Base-by-base conservation (phyloP, 2,797 vertebrate species). In the Babyrousa celebensis region DNA sequence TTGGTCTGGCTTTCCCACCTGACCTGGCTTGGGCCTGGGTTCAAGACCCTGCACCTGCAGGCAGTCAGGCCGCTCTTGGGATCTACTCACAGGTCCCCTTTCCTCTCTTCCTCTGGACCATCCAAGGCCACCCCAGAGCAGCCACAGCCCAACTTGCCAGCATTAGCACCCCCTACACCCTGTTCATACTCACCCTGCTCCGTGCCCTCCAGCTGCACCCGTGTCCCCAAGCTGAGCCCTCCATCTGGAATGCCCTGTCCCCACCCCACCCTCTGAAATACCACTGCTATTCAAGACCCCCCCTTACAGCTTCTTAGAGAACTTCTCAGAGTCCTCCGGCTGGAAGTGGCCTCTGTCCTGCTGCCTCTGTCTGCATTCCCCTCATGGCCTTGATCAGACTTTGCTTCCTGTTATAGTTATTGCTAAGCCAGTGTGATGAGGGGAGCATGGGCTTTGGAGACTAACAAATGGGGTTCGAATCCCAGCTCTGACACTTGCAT, bases 141-240 rank as follows among this genome's bases (percentile, higher is more conserved):
- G 56, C 75, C 11, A 12, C 43, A 6, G 1, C 32, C 3, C 52
- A 18, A 54, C 52, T 29, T 58, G 54, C 12, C 4, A 23, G 27
- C 0, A 0, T 21, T 9, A n/a, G n/a, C 27, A 20, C 10, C 43
- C 40, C 6, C 8, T 0, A 4, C 0, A 3, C 48, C 63, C 16
- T 88, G 15, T 7, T 60, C 79, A 40, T 43, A 85, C 16, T 36
- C n/a, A 7, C 32, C 17, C 0, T 2, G 29, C 48, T 36, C 15
- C 27, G 2, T 1, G 5, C 71, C 67, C 70, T 18, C 58, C 67
- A 20, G 54, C 32, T 27, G n/a, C 58, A 62, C 12, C 3, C 7
- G 6, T 0, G 1, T 6, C 43, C 85, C 82, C 36, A 20, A 5
- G 5, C 56, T 20, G 67, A 77, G 32, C 48, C 83, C 48, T 56